A percentile compares a stretch with the other conserved stretches of the same genome.
Evolutionary conservation across 2,888 invertebrate species (phyloP).

Genomic region (Drosophila suboccidentalis): DNA sequence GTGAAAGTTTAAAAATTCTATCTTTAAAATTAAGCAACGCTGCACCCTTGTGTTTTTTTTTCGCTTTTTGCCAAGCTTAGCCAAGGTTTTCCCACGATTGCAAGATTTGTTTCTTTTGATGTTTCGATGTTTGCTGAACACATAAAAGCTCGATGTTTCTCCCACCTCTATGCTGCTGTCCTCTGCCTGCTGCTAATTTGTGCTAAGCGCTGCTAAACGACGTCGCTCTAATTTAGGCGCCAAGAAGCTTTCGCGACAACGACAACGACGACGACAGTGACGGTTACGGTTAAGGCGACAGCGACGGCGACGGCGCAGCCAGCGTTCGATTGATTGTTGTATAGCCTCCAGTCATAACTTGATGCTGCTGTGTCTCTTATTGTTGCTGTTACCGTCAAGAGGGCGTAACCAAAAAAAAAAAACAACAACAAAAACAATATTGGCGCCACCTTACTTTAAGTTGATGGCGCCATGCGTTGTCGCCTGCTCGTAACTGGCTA

Average conservation of each 20-base stretch:
- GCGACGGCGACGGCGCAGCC: slow-evolving; percentile 58
- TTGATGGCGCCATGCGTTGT: slow-evolving; percentile 74
- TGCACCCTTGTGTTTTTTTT: too few species aligned
- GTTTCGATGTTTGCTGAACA: too few species aligned
- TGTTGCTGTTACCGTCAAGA: slow-evolving; percentile 62
- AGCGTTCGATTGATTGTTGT: slow-evolving; percentile 60
- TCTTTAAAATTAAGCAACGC: too few species aligned
- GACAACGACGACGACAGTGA: background rate
- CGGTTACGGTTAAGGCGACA: slow-evolving; percentile 9
- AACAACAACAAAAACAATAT: slow-evolving; percentile 60
- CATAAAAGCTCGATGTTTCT: too few species aligned
- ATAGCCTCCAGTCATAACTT: slow-evolving; percentile 41
- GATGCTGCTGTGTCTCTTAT: slow-evolving; percentile 37
- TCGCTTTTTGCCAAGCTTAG: too few species aligned
- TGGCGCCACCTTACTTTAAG: slow-evolving; percentile 83
- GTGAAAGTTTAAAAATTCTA: too few species aligned
- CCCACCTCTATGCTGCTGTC: too few species aligned
- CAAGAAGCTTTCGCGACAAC: slow-evolving; percentile 62
- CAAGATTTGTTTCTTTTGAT: too few species aligned
- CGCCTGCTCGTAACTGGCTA: slow-evolving; percentile 57
- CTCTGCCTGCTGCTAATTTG: slow-evolving; percentile 67
- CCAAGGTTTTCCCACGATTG: too few species aligned
- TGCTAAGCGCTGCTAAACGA: slow-evolving; percentile 78
- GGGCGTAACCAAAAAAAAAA: slow-evolving; percentile 81
- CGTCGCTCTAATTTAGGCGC: slow-evolving; percentile 77